A percentile compares a stretch with the other conserved stretches of the same genome.
phyloP scores from a whole-genome alignment of 2,113 vertebrate genomes.

The Globicephala melas region DNA sequence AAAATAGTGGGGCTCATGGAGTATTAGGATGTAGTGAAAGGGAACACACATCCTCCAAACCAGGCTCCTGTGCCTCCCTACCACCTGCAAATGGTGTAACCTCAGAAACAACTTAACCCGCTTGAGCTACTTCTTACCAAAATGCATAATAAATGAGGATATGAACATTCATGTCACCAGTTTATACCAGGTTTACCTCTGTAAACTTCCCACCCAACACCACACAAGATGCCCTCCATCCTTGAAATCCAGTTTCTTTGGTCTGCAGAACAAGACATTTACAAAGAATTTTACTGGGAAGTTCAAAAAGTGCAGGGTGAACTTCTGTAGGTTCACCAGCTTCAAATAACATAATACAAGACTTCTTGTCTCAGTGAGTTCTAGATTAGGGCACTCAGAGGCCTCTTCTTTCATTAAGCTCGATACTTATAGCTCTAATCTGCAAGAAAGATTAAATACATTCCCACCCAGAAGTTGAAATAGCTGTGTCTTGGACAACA shows the following conservation, averaged over 20 bases:
- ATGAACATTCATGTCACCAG: neutral
- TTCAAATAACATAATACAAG: neutral
- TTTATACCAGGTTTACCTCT: neutral
- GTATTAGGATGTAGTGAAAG: neutral
- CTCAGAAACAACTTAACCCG: neutral
- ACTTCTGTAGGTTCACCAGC: neutral
- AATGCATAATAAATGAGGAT: neutral
- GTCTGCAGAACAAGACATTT: neutral
- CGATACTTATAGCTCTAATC: neutral
- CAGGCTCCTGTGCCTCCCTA: neutral
- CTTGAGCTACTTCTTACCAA: neutral
- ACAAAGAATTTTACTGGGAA: neutral
- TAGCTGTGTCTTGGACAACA: neutral
- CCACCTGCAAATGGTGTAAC: neutral
- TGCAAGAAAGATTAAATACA: neutral
- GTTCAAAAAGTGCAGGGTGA: neutral
- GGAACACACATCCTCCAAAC: neutral
- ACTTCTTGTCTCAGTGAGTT: neutral
- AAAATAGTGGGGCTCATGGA: neutral
- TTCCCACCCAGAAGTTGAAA: constrained; percentile 15
- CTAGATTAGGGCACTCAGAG: neutral
- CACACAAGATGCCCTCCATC: too few species aligned
- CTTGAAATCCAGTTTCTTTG: neutral
- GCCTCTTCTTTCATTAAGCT: neutral
- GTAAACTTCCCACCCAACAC: neutral